Percentiles rank a stretch among this genome's conserved stretches.
These are phyloP conservation scores for Carettochelys insculpta DNA, from an alignment of 2,113 vertebrate genomes.

Conservation along the genomic window DNA sequence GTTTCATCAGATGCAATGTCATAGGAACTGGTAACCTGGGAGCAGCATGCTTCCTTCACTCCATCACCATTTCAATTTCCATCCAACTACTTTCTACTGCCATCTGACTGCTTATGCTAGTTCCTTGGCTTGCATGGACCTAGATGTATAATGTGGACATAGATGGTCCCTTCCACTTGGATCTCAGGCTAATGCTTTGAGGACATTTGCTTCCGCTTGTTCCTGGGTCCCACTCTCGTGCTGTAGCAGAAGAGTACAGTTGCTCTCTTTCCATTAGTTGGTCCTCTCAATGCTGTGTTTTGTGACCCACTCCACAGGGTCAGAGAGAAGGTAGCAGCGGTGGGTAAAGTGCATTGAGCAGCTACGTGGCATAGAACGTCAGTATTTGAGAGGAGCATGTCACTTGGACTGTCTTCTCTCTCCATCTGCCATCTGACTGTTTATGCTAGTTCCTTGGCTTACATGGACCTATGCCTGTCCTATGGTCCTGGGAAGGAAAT, in stretches of 20 bases:
- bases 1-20: too few relatives aligned
- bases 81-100: too few relatives aligned
- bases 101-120: neutral
- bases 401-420: neutral
- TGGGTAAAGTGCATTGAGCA: neutral
- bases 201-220: neutral
- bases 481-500: neutral
- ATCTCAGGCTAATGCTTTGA: neutral
- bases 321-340: rapidly evolving
- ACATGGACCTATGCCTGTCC: rapidly evolving
- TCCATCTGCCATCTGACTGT: neutral
- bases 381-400: neutral
- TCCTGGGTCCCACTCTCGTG: neutral
- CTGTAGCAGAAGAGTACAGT: neutral
- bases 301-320: neutral
- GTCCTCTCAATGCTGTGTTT: neutral
- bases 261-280: neutral
- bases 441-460: neutral
- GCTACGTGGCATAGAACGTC: neutral
- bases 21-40: too few relatives aligned
- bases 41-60: too few relatives aligned
- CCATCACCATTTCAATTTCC: too few relatives aligned
- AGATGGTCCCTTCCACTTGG: neutral
- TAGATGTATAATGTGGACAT: neutral
- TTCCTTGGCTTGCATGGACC: neutral